Base-by-base conservation (phyloP, 2,888 invertebrate genomes). In the Drosophila pseudotakahashii region DNA sequence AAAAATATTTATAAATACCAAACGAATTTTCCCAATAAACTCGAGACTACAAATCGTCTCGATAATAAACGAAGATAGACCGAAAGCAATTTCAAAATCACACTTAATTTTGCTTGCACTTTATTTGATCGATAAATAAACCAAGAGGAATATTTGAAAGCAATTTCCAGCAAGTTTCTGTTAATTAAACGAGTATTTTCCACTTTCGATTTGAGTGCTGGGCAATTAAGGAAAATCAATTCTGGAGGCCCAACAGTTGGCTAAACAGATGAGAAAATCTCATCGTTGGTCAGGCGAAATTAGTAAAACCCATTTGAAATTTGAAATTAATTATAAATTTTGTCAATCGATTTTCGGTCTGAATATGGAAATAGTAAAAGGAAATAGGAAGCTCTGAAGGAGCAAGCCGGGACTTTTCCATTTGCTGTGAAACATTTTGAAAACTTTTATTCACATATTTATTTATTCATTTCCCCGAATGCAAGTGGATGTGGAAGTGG, bases 381-480 rank as follows among this genome's bases (percentile, higher is more conserved):
- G n/a, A n/a, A 42, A 10, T 7, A 30, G 41, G 11, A 7, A 47
- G 16, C 48, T 48, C 48, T 48, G 48, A 4, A 32, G 14, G 11
- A 45, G n/a, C 26, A 23, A 45, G 44, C n/a, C 26, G 45, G 9
- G 30, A 10, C 7, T 14, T 16, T 64, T 37, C 36, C 62, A 30
- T 37, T 41, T 19, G 26, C 64, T 34, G 58, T 36, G 47, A 41
- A 68, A 47, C 69, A 69, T 69, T 69, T 59, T 39, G 36, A 39
- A 61, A 71, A 72, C 34, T 61, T 72, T 72, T 72, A 72, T 72
- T 61, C 71, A 72, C 62, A 71, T 70, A 57, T 61, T 69, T 75
- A 55, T 77, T 67, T 47, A 74, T 55, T 67, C 39, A 26, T 26
- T 51, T 58, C 16, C 52, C 39, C 39, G 53, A 30, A 16, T 58